Percentiles rank a stretch among this genome's conserved stretches.
phyloP scores from a whole-genome alignment of 2,113 vertebrate genomes.

The Embiotoca jacksoni region DNA sequence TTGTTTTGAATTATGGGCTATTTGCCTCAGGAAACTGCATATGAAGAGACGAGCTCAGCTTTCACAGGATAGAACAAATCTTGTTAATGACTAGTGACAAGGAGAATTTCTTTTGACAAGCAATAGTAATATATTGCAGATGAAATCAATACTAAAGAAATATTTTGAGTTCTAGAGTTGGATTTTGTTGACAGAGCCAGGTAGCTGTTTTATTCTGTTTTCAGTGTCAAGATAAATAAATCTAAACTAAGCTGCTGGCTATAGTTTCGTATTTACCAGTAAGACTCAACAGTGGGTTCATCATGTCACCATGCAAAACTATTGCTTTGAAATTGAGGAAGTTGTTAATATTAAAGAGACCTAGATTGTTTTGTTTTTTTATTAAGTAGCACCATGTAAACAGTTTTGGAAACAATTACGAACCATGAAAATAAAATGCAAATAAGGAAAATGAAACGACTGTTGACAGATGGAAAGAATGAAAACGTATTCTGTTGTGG shows the following conservation, averaged over 20 bases:
- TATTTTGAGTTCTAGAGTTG: background rate
- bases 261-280: too few relatives aligned
- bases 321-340: too few relatives aligned
- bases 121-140: background rate
- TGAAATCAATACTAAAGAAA: background rate
- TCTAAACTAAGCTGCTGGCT: too few relatives aligned
- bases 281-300: too few relatives aligned
- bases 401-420: background rate
- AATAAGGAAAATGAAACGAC: too few relatives aligned
- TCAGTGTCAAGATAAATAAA: too few relatives aligned
- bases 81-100: background rate
- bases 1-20: slow-evolving; percentile 21
- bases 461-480: too few relatives aligned
- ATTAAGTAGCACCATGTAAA: background rate
- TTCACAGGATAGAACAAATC: background rate
- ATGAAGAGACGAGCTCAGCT: background rate
- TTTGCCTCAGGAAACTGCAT: background rate
- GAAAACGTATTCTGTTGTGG: too few relatives aligned
- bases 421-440: background rate
- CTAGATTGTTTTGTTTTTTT: background rate
- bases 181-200: too few relatives aligned
- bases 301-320: too few relatives aligned
- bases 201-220: too few relatives aligned
- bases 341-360: background rate
- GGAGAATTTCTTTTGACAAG: background rate